phyloP scores from a whole-genome alignment of 2,888 invertebrate genomes.

The Sericinus montela region DNA sequence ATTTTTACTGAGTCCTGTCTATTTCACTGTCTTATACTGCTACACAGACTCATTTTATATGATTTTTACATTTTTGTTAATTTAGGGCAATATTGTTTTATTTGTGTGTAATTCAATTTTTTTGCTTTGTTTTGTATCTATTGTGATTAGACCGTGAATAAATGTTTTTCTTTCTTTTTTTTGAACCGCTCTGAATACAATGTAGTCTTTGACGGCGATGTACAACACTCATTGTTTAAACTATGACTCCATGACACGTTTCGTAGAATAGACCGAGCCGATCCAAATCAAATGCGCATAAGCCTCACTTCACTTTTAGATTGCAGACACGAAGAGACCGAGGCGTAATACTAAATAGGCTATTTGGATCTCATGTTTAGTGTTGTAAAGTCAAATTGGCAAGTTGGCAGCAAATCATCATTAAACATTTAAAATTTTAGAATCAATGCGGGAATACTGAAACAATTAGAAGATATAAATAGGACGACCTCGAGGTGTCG shows the following conservation, averaged over 20 bases:
- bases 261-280: slow-evolving; percentile 65
- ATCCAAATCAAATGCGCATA: slow-evolving; percentile 74
- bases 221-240: slow-evolving; percentile 62
- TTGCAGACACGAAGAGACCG: slow-evolving; percentile 40
- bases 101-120: too few relatives aligned
- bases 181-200: slow-evolving; percentile 21
- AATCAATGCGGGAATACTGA: neutral
- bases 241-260: slow-evolving; percentile 66
- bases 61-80: too few relatives aligned
- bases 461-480: neutral
- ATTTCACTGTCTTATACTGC: too few relatives aligned
- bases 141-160: too few relatives aligned
- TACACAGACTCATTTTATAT: too few relatives aligned
- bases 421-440: slow-evolving; percentile 26
- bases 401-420: slow-evolving; percentile 33
- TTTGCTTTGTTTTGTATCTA: too few relatives aligned
- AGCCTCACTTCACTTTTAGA: slow-evolving; percentile 61
- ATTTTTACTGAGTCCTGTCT: too few relatives aligned
- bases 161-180: too few relatives aligned
- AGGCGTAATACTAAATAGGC: slow-evolving; percentile 56
- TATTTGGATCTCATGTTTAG: slow-evolving; percentile 54
- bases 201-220: slow-evolving; percentile 30
- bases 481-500: too few relatives aligned
- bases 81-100: too few relatives aligned
- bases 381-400: slow-evolving; percentile 27